Conservation (phyloP, 2,888 invertebrate species). For the Rugalucina vietnamica region DNA sequence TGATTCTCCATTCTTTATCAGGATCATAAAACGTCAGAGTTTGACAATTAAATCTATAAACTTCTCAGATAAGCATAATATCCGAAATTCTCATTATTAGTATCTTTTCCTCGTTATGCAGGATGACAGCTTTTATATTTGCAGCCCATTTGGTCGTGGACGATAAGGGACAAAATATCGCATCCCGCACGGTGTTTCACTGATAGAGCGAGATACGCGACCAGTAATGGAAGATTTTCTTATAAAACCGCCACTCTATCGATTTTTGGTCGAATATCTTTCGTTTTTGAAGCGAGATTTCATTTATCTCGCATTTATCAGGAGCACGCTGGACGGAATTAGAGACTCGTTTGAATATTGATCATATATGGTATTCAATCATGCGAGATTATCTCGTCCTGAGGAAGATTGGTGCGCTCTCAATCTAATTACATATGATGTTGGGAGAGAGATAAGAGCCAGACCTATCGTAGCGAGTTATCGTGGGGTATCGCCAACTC, state of each 20-base stretch:
- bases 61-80: conserved; percentile 55
- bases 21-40: conserved; percentile 56
- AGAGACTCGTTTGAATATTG: conserved; percentile 66
- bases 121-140: conserved; percentile 63
- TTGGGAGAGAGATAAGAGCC: conserved; percentile 70
- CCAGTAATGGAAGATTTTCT: conserved; percentile 64
- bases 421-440: conserved; percentile 80
- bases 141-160: conserved; percentile 67
- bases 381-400: conserved; percentile 73
- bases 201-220: conserved; percentile 49
- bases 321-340: conserved; percentile 64
- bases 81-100: conserved; percentile 63
- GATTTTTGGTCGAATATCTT: conserved; percentile 24
- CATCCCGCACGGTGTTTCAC: conserved; percentile 22
- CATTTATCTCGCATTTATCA: conserved; percentile 76
- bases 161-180: conserved; percentile 53
- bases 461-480: conserved; percentile 67
- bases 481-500: conserved; percentile 65
- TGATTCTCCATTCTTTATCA: conserved; percentile 26
- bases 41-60: conserved; percentile 68
- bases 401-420: conserved; percentile 67
- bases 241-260: conserved; percentile 67
- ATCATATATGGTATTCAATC: conserved; percentile 74
- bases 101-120: conserved; percentile 40
- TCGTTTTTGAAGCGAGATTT: conserved; percentile 51